A percentile compares a stretch with the other conserved stretches of the same genome.
Evolutionary conservation across 1,140 invertebrate species (phyloP).

Genomic region (Yoshiicerus persimilis): DNA sequence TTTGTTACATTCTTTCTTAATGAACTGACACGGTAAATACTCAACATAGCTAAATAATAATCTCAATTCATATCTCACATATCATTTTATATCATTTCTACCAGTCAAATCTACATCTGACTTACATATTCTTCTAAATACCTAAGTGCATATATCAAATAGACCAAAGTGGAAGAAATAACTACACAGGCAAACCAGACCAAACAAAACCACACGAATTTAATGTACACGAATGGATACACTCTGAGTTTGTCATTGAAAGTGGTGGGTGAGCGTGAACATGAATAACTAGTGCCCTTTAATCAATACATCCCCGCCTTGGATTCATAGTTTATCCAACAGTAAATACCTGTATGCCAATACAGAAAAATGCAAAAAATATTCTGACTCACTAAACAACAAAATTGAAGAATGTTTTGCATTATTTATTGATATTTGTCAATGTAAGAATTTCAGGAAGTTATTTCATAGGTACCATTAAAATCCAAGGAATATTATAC

Average conservation of each 20-base stretch:
- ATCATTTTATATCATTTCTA: not conserved
- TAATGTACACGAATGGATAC: not conserved
- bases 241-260: not conserved
- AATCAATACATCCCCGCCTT: not conserved
- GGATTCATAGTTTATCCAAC: not conserved
- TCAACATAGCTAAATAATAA: not conserved
- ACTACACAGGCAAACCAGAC: not conserved
- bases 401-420: not conserved
- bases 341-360: not conserved
- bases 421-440: slow-evolving; percentile 1
- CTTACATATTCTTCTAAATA: not conserved
- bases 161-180: not conserved
- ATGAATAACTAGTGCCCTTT: not conserved
- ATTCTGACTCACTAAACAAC: not conserved
- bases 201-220: not conserved
- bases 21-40: not conserved
- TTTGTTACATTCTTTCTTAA: not conserved
- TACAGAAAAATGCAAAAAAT: not conserved
- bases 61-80: not conserved
- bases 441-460: slow-evolving; percentile 2
- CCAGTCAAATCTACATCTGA: not conserved
- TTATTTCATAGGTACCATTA: not conserved
- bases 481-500: not conserved
- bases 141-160: not conserved
- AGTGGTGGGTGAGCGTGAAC: not conserved